A percentile compares a stretch with the other conserved stretches of the same genome.
phyloP scores from a whole-genome alignment of 2,888 invertebrate species.

The Erynnis tages region DNA sequence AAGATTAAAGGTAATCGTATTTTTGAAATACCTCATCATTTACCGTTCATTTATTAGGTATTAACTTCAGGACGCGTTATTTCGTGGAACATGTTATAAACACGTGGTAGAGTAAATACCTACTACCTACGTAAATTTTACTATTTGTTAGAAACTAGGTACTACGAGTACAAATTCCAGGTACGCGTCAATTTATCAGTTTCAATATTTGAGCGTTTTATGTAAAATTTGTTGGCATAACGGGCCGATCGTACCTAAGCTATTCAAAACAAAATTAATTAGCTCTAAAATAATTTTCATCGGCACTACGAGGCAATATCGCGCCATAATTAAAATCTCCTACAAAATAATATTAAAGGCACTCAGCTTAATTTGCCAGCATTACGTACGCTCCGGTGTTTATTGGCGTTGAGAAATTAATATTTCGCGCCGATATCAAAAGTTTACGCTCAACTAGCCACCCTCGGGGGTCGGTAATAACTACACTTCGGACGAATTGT shows the following conservation, averaged over 20 bases:
- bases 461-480: slow-evolving; percentile 67
- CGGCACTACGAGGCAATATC: slow-evolving; percentile 52
- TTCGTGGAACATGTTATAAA: no score
- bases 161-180: background rate
- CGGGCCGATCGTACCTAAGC: slow-evolving; percentile 29
- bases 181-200: slow-evolving; percentile 4
- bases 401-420: slow-evolving; percentile 78
- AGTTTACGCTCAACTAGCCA: slow-evolving; percentile 79
- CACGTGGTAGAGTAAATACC: background rate
- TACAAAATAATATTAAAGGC: slow-evolving; percentile 71
- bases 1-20: no score
- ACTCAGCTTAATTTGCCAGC: slow-evolving; percentile 76
- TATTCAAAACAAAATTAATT: slow-evolving; percentile 43
- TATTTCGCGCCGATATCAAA: slow-evolving; percentile 79
- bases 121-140: no score
- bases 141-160: no score
- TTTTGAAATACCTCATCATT: no score
- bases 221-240: slow-evolving; percentile 23
- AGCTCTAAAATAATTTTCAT: slow-evolving; percentile 46
- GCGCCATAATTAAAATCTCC: slow-evolving; percentile 68
- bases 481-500: slow-evolving; percentile 68
- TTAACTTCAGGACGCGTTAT: no score
- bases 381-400: slow-evolving; percentile 71
- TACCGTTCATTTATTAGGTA: no score
- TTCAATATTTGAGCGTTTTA: slow-evolving; percentile 20